These are phyloP conservation scores for Elanus axillaris DNA, from an alignment of 2,113 vertebrate species.

Conservation along the genomic window DNA sequence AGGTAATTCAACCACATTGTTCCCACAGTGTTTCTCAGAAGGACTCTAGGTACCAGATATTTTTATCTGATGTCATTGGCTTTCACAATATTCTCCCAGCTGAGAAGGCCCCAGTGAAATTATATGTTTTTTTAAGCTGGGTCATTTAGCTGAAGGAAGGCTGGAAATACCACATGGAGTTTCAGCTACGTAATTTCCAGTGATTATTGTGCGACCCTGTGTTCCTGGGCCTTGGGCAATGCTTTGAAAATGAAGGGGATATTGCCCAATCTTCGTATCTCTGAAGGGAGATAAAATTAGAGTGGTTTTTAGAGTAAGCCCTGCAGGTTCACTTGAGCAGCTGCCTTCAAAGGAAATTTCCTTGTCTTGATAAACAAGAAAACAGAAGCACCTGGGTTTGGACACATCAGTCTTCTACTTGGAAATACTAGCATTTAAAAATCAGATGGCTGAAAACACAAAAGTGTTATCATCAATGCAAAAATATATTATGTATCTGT, in stretches of 20 bases:
- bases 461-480: background rate
- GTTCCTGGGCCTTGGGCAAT: conserved; percentile 32
- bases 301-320: conserved; percentile 5
- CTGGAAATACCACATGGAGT: background rate
- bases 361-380: background rate
- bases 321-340: conserved; percentile 37
- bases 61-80: background rate
- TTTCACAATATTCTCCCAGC: background rate
- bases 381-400: conserved; percentile 12
- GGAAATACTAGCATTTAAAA: background rate
- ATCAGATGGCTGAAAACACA: background rate
- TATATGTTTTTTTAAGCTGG: conserved; percentile 5
- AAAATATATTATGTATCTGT: background rate
- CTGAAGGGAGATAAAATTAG: conserved; percentile 46
- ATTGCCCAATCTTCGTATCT: conserved; percentile 38
- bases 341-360: conserved; percentile 54
- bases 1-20: background rate
- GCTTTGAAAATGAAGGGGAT: conserved; percentile 46
- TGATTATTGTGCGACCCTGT: background rate
- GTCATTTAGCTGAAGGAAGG: background rate
- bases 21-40: background rate
- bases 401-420: background rate
- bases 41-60: background rate
- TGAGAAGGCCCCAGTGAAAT: background rate
- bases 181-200: conserved; percentile 28